A percentile compares a stretch with the other conserved stretches of the same genome.
Conservation (phyloP, 2,113 vertebrate species). For the Scolopax mira region DNA sequence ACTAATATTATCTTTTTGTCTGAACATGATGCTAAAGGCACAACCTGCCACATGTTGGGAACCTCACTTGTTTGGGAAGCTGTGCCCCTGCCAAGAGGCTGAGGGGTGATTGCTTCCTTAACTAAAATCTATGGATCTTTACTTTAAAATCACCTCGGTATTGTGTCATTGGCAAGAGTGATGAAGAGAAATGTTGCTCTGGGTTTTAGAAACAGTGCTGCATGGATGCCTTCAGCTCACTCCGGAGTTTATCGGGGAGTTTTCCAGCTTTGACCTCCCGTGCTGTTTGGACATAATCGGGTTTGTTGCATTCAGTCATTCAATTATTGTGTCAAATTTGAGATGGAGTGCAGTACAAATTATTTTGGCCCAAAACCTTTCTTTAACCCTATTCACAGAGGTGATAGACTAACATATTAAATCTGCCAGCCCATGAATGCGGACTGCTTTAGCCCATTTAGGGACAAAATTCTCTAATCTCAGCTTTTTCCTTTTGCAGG, state of each 20-base stretch:
- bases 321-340: constrained; percentile 11
- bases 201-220: background rate
- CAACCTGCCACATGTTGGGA: background rate
- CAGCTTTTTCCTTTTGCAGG: background rate
- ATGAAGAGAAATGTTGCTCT: background rate
- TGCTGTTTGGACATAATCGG: background rate
- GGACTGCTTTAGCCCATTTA: background rate
- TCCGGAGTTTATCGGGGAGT: background rate
- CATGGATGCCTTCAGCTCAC: background rate
- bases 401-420: constrained; percentile 19
- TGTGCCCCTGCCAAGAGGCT: background rate
- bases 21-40: background rate
- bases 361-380: constrained; percentile 16
- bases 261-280: background rate
- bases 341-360: background rate
- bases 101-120: background rate
- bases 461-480: background rate
- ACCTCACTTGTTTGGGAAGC: background rate
- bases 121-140: background rate
- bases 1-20: background rate
- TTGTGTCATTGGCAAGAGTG: background rate
- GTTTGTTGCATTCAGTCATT: constrained; percentile 6
- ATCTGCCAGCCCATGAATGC: background rate
- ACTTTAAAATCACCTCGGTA: background rate
- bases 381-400: constrained; percentile 13